Conservation (phyloP, 1,140 invertebrate genomes). For the Hycleus phaleratus region DNA sequence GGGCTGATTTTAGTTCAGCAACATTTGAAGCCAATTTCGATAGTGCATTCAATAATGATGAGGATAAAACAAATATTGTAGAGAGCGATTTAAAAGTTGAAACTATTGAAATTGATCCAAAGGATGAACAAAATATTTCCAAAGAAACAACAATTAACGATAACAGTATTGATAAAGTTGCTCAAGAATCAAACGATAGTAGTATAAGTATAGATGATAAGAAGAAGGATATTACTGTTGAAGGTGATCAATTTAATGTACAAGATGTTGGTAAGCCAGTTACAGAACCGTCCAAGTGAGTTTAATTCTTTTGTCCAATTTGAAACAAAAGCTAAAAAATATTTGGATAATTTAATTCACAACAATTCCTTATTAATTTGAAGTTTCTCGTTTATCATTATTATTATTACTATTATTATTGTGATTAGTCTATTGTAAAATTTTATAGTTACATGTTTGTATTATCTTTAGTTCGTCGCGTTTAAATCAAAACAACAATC, state of each 20-base stretch:
- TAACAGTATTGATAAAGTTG: conserved; percentile 21
- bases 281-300: conserved; percentile 24
- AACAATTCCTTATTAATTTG: neutral
- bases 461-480: too few species aligned
- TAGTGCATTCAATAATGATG: conserved; percentile 14
- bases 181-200: conserved; percentile 15
- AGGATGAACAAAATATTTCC: conserved; percentile 1
- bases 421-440: too few species aligned
- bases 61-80: conserved; percentile 5
- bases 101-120: conserved; percentile 1
- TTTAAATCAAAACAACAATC: too few species aligned
- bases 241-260: neutral
- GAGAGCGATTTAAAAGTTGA: conserved; percentile 6
- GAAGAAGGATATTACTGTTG: neutral
- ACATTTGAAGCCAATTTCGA: conserved; percentile 23
- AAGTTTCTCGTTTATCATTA: too few species aligned
- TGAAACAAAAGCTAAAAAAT: neutral
- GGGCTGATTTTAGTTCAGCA: conserved; percentile 37
- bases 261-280: neutral
- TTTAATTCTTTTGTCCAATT: neutral
- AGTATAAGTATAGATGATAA: neutral
- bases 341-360: neutral
- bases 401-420: too few species aligned
- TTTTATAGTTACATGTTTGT: too few species aligned
- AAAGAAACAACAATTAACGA: neutral